Conservation (phyloP, 1,140 invertebrate genomes). For the Rhyzopertha dominica region DNA sequence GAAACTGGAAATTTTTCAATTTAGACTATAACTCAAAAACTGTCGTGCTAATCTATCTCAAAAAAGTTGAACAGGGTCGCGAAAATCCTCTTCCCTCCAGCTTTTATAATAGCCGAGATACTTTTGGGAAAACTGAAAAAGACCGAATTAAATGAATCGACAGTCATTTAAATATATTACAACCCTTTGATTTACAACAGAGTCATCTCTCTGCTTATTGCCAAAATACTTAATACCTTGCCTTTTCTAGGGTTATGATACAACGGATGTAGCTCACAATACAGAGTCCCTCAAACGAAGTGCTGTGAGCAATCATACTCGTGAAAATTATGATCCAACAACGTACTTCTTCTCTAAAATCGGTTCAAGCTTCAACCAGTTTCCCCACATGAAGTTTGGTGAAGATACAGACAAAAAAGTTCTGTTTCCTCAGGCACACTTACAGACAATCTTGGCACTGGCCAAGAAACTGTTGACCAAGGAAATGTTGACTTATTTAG, state of each 20-base stretch:
- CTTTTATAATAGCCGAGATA: too few species aligned
- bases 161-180: too few species aligned
- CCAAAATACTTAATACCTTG: conserved; percentile 41
- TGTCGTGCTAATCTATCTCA: too few species aligned
- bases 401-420: conserved; percentile 62
- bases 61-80: too few species aligned
- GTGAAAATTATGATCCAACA: conserved; percentile 70
- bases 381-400: conserved; percentile 69
- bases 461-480: conserved; percentile 88
- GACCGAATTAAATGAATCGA: too few species aligned
- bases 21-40: too few species aligned
- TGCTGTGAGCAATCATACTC: conserved; percentile 58
- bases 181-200: too few species aligned
- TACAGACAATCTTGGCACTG: conserved; percentile 71
- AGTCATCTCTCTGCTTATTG: too few species aligned
- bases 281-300: conserved; percentile 27
- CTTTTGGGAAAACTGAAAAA: too few species aligned
- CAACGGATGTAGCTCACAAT: conserved; percentile 30
- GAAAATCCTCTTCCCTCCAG: too few species aligned
- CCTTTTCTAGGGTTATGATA: conserved; percentile 35
- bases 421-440: conserved; percentile 67
- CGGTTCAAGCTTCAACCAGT: conserved; percentile 89
- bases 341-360: conserved; percentile 88
- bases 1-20: too few species aligned
- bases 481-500: conserved; percentile 73